Conservation (phyloP, 2,113 vertebrate species). For the Podocnemis expansa region DNA sequence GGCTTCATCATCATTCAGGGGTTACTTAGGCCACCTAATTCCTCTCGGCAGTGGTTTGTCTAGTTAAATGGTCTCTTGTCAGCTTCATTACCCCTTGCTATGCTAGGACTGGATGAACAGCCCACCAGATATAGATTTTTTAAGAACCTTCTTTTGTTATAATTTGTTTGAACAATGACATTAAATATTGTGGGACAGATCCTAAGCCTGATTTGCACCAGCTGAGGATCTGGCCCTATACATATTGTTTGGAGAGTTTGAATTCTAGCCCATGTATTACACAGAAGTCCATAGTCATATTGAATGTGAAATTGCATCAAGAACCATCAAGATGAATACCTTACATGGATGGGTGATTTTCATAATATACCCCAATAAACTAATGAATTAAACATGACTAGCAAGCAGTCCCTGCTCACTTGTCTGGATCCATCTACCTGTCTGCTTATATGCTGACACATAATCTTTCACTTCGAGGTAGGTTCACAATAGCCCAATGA, state of each 20-base stretch:
- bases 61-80: not conserved
- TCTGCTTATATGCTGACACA: not conserved
- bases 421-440: not conserved
- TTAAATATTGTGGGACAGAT: not conserved
- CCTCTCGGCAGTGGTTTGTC: not conserved
- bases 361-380: not conserved
- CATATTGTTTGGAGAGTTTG: not conserved
- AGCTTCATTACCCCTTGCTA: not conserved
- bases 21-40: not conserved
- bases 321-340: no score
- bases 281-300: rapidly evolving
- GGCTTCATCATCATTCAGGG: not conserved
- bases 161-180: not conserved
- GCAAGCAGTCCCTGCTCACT: not conserved
- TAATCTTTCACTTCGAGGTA: rapidly evolving
- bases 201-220: not conserved
- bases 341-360: not conserved
- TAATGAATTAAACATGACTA: not conserved
- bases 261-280: rapidly evolving
- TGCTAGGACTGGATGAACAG: not conserved
- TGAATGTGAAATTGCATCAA: not conserved
- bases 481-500: not conserved
- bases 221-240: not conserved
- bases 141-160: not conserved
- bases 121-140: not conserved